Base-by-base conservation (phyloP, 2,888 invertebrate genomes). In the Latrodectus elegans region DNA sequence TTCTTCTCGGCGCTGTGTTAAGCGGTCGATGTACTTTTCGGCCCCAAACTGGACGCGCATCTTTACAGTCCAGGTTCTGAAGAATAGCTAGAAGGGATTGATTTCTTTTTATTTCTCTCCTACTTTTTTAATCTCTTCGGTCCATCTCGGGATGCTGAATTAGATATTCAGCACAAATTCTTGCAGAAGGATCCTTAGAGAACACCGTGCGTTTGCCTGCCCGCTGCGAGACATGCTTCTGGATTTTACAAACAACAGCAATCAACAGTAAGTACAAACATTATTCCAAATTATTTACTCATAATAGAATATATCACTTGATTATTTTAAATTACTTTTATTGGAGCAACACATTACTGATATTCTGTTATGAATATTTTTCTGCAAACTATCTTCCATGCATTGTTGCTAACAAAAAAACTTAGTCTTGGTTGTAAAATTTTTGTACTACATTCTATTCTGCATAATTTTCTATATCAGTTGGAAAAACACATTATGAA, bases 151-250 rank as follows among this genome's bases (percentile, higher is more conserved):
- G n/a, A 60, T 60, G 60, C 11, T 60, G 60, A 60, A 60, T 60
- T 60, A 60, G 60, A 60, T 60, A 60, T 60, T 60, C 60, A 60
- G 60, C 60, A 60, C 60, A 60, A 60, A 15, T 60, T 60, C n/a
- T 6, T 60, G 60, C 12, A 60, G 60, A 60, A 60, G 60, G 60
- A 10, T 15, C 60, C 60, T 60, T 60, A 60, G 60, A 60, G 60
- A n/a, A 60, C 0, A 60, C 14, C 60, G 60, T 60, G 60, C 10
- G 8, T 10, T 6, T 60, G 60, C 60, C n/a, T 60, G 60, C 60
- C 6, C n/a, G 60, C 60, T 60, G 12, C n/a, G n/a, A 60, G 60
- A 15, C 60, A 60, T 60, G 60, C 60, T 60, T 10, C 60, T 60
- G 60, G 60, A 60, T 60, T 60, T 60, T 60, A 60, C 10, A 12